These are phyloP conservation scores for Asteroscopus sphinx DNA, from an alignment of 2,888 invertebrate genomes.

Conservation along the genomic window DNA sequence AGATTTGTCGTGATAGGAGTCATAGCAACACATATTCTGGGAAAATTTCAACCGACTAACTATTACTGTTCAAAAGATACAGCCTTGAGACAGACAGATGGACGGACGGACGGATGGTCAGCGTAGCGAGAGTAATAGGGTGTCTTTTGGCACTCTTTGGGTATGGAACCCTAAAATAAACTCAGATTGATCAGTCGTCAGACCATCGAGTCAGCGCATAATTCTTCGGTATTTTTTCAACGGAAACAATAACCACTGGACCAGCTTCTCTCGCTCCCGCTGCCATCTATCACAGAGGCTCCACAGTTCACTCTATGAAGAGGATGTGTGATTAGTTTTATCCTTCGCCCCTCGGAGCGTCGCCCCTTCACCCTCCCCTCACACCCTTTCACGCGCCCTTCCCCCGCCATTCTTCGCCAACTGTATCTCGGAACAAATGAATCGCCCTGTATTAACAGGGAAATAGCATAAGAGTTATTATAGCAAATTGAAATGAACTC, in stretches of 20 bases:
- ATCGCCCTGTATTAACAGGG: conserved; percentile 67
- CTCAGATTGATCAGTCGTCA: background rate
- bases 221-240: conserved; percentile 27
- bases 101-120: too few species aligned
- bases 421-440: conserved; percentile 76
- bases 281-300: conserved; percentile 42
- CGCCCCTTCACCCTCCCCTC: conserved; percentile 50
- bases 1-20: too few species aligned
- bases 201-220: conserved; percentile 10
- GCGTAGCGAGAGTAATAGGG: too few species aligned
- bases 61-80: too few species aligned
- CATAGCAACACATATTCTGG: too few species aligned
- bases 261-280: too few species aligned
- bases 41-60: too few species aligned
- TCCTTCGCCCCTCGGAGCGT: conserved; percentile 74
- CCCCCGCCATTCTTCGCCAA: conserved; percentile 72
- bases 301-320: conserved; percentile 64
- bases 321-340: conserved; percentile 88
- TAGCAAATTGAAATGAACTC: conserved; percentile 65
- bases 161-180: too few species aligned
- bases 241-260: too few species aligned
- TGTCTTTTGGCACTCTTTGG: too few species aligned
- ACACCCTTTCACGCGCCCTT: conserved; percentile 56
- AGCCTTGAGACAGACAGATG: too few species aligned
- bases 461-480: conserved; percentile 63